A percentile compares a stretch with the other conserved stretches of the same genome.
phyloP scores from a whole-genome alignment of 2,113 vertebrate genomes.

The Zosterops japonicus region DNA sequence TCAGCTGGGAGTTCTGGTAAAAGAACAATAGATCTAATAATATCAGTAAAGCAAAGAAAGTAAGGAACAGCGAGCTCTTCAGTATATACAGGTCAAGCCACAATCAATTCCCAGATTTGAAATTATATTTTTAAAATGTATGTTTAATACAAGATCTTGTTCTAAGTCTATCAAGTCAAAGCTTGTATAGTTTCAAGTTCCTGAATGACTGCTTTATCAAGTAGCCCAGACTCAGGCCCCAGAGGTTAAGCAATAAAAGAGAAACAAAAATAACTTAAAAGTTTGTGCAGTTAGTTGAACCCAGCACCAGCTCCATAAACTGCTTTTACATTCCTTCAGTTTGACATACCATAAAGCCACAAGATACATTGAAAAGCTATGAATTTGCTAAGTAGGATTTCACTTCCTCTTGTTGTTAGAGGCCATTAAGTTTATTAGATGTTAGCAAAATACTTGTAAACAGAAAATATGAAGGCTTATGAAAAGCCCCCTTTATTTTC shows the following conservation, averaged over 20 bases:
- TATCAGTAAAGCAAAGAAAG: slow-evolving; percentile 41
- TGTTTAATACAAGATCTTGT: slow-evolving; percentile 45
- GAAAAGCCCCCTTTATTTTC: slow-evolving; percentile 65
- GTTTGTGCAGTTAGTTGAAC: slow-evolving; percentile 64
- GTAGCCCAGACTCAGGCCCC: slow-evolving; percentile 58
- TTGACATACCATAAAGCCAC: slow-evolving; percentile 59
- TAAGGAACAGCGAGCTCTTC: slow-evolving; percentile 3
- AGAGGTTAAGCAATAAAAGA: slow-evolving; percentile 72
- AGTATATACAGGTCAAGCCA: slow-evolving; percentile 64
- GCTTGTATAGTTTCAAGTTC: slow-evolving; percentile 29
- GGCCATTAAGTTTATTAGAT: slow-evolving; percentile 72
- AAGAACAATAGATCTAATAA: slow-evolving; percentile 56
- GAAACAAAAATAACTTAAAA: slow-evolving; percentile 71
- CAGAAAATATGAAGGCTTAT: slow-evolving; percentile 71
- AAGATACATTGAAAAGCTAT: slow-evolving; percentile 67
- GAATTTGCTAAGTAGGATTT: slow-evolving; percentile 73
- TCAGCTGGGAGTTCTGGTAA: slow-evolving; percentile 17
- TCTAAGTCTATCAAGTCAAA: slow-evolving; percentile 42
- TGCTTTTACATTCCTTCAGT: slow-evolving; percentile 47
- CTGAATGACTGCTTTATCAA: slow-evolving; percentile 46
- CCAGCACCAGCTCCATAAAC: slow-evolving; percentile 57
- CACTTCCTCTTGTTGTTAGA: slow-evolving; percentile 73
- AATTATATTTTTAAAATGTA: slow-evolving; percentile 65
- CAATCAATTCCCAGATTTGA: slow-evolving; percentile 69
- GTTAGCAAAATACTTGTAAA: slow-evolving; percentile 71